Evolutionary conservation across 2,113 vertebrate species (phyloP).

Genomic region (Lucifuga dentata): DNA sequence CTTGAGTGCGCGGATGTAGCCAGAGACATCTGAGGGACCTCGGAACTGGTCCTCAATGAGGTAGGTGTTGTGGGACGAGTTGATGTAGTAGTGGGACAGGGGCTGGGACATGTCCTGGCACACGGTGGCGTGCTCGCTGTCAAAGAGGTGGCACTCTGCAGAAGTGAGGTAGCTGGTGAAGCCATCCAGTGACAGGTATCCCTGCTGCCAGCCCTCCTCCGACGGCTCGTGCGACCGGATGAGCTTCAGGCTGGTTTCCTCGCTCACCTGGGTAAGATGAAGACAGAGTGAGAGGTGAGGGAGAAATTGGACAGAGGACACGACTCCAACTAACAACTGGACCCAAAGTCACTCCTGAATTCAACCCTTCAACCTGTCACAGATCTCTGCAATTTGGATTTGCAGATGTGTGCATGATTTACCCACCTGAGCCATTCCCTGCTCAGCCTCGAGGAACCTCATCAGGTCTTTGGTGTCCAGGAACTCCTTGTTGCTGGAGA

Average conservation of each 20-base stretch:
- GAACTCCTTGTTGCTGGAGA: constrained; percentile 98
- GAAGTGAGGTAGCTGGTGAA: constrained; percentile 96
- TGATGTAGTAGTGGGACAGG: constrained; percentile 96
- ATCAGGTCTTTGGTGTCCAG: constrained; percentile 94
- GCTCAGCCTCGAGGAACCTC: constrained; percentile 97
- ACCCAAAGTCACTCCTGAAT: too few relatives aligned
- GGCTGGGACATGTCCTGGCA: constrained; percentile 96
- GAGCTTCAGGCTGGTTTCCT: constrained; percentile 91
- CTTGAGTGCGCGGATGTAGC: constrained; percentile 93
- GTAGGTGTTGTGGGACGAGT: constrained; percentile 95
- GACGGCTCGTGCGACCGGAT: constrained; percentile 92
- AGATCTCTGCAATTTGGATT: not conserved
- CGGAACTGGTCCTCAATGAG: constrained; percentile 95
- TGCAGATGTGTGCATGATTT: not conserved
- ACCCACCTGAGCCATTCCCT: constrained; percentile 92
- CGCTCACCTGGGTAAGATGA: constrained; percentile 81
- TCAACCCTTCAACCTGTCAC: too few relatives aligned
- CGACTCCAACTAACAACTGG: too few relatives aligned
- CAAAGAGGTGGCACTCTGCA: constrained; percentile 91
- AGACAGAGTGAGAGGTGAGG: not conserved
- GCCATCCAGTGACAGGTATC: constrained; percentile 92
- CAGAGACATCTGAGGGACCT: constrained; percentile 92
- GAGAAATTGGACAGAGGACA: not conserved
- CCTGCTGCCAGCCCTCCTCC: constrained; percentile 88
- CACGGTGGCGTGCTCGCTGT: constrained; percentile 89